Conservation (phyloP, 1,140 invertebrate genomes). For the Palaemon carinicauda region DNA sequence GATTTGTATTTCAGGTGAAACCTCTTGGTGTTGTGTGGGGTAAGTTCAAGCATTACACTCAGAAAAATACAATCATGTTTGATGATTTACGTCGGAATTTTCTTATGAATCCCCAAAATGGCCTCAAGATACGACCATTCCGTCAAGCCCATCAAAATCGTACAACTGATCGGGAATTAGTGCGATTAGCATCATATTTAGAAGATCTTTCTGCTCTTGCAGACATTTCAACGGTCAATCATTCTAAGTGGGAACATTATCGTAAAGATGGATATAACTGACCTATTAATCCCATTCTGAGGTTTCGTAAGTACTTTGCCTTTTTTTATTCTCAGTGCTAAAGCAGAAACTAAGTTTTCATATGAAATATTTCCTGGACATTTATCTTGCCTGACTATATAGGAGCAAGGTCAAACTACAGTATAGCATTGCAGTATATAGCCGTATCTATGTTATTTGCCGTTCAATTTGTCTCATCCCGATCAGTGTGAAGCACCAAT, state of each 20-base stretch:
- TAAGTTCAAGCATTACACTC: slow-evolving; percentile 84
- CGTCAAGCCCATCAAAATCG: slow-evolving; percentile 89
- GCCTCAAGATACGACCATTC: slow-evolving; percentile 89
- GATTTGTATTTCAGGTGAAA: slow-evolving; percentile 79
- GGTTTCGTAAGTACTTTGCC: not conserved
- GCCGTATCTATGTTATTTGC: too few relatives aligned
- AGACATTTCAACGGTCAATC: slow-evolving; percentile 86
- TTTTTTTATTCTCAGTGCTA: not conserved
- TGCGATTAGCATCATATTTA: slow-evolving; percentile 85
- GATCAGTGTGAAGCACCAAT: too few relatives aligned
- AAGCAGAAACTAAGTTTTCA: not conserved
- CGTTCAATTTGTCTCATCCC: too few relatives aligned
- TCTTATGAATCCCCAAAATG: slow-evolving; percentile 96
- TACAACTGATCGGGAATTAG: slow-evolving; percentile 82
- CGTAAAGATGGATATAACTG: slow-evolving; percentile 50
- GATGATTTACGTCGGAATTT: slow-evolving; percentile 98
- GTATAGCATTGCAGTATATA: too few relatives aligned
- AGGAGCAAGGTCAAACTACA: too few relatives aligned
- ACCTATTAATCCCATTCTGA: not conserved
- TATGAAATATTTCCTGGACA: not conserved
- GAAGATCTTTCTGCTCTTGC: slow-evolving; percentile 83
- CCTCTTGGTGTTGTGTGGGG: slow-evolving; percentile 97
- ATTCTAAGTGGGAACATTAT: slow-evolving; percentile 90
- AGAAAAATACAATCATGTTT: slow-evolving; percentile 97
- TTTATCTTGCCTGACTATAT: too few relatives aligned